Evolutionary conservation across 2,888 invertebrate genomes (phyloP), one percentile per base, ranked within the genome.

Genomic region (Saturnia japonica): DNA sequence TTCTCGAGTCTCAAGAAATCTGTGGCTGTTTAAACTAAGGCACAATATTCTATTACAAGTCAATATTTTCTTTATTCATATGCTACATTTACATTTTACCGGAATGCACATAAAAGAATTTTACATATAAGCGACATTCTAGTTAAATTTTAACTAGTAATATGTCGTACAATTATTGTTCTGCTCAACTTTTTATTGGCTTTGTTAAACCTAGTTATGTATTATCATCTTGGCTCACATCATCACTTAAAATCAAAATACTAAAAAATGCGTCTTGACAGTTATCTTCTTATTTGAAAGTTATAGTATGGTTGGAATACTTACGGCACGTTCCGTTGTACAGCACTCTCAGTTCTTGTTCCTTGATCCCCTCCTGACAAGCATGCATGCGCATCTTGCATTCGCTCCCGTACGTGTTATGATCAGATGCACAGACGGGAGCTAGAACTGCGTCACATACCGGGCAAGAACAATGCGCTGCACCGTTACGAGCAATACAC

Each of bases 301-400:
- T 34, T 34, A 28, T 45, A 47, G 19, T 45, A 28, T 3, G 19
- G 11, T 4, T 19, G 12, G 34, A 47, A 70, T 76, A 89, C 93
- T 92, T 73, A 94, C 94, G 94, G 74, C 94, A 94, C 22, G 94
- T 91, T 73, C 92, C 94, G 73, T 95, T 96, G 78, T 96, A 96
- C 12, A 96, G 94, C 14, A 95, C 95, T 72, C 90, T 93, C 70
- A 96, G 94, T 73, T 96, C 95, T 76, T 96, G 95, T 75, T 96
- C 94, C 54, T 95, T 93, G 78, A 96, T 95, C 73, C 96, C 93
- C 25, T 96, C 94, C 75, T 96, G 95, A 87, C 98, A 98, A 0
- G 97, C 97, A 81, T 97, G 96, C 90, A 96, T 96, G 66, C 96
- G 94, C 89, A 98, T 95, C 80, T 96, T 96, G 87, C 98, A 98